Evolutionary conservation across 2,888 invertebrate genomes (phyloP).

Genomic region (Melitaea athalia): DNA sequence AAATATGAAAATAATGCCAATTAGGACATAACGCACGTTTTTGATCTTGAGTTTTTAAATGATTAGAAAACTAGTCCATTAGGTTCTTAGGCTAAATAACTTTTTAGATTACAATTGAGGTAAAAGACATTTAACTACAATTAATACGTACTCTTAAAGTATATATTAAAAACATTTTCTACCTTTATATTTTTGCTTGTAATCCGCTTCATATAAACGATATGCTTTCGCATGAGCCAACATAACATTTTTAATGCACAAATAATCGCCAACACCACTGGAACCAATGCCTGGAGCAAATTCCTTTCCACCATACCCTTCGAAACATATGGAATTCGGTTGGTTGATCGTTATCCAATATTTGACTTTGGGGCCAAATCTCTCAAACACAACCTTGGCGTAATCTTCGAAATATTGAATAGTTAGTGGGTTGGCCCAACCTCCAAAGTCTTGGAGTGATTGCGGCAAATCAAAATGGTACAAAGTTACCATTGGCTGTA

Average conservation of each 20-base stretch:
- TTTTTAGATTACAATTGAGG: no score
- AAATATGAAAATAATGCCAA: no score
- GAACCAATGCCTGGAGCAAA: constrained; percentile 62
- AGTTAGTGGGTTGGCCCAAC: constrained; percentile 60
- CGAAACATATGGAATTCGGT: constrained; percentile 68
- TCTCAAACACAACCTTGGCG: constrained; percentile 65
- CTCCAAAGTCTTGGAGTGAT: constrained; percentile 61
- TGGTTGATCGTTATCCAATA: constrained; percentile 85
- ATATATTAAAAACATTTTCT: neutral
- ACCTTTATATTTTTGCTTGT: constrained; percentile 61
- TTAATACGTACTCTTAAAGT: no score
- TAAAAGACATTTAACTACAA: no score
- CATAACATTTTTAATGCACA: constrained; percentile 78
- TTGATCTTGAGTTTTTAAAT: no score
- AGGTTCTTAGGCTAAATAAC: no score
- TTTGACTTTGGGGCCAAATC: constrained; percentile 75
- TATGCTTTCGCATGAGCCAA: constrained; percentile 83
- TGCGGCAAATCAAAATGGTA: constrained; percentile 69
- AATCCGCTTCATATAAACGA: constrained; percentile 66
- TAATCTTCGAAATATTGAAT: constrained; percentile 75
- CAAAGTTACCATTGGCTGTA: constrained; percentile 62
- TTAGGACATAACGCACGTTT: no score
- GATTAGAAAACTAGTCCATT: no score
- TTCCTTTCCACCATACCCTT: constrained; percentile 67
- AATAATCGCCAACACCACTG: constrained; percentile 74